Evolutionary conservation across 2,888 invertebrate species (phyloP).

Genomic region (Ectropis crepuscularia): DNA sequence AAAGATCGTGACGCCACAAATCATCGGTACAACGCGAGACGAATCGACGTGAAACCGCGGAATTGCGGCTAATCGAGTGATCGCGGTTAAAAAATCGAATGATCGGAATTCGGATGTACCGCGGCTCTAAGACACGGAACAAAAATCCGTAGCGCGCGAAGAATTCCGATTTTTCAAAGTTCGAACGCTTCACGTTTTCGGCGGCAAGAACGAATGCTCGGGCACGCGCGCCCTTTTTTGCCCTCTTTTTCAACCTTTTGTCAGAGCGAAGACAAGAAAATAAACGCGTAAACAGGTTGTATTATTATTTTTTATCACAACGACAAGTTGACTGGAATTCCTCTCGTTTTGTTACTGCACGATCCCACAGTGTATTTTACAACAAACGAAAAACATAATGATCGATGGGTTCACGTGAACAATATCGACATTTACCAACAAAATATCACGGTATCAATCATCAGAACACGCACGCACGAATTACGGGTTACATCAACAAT

Average conservation of each 20-base stretch:
- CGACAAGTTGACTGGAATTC: slow-evolving; percentile 56
- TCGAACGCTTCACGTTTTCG: slow-evolving; percentile 70
- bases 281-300: slow-evolving; percentile 68
- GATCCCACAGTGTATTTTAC: slow-evolving; percentile 39
- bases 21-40: slow-evolving; percentile 67
- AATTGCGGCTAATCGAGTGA: slow-evolving; percentile 59
- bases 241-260: slow-evolving; percentile 55
- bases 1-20: slow-evolving; percentile 68
- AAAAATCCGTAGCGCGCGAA: slow-evolving; percentile 70
- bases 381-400: slow-evolving; percentile 28
- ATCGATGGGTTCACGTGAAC: slow-evolving; percentile 44
- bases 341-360: slow-evolving; percentile 41
- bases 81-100: slow-evolving; percentile 56
- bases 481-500: slow-evolving; percentile 69
- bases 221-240: slow-evolving; percentile 70
- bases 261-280: slow-evolving; percentile 50
- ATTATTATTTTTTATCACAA: slow-evolving; percentile 58
- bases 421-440: slow-evolving; percentile 53
- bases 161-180: slow-evolving; percentile 60
- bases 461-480: slow-evolving; percentile 53
- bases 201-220: slow-evolving; percentile 72
- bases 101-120: slow-evolving; percentile 51
- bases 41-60: slow-evolving; percentile 69
- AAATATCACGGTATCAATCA: slow-evolving; percentile 59
- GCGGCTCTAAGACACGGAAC: slow-evolving; percentile 46